Conservation (phyloP, 2,797 vertebrate genomes). For the Eupleurogrammus muticus region DNA sequence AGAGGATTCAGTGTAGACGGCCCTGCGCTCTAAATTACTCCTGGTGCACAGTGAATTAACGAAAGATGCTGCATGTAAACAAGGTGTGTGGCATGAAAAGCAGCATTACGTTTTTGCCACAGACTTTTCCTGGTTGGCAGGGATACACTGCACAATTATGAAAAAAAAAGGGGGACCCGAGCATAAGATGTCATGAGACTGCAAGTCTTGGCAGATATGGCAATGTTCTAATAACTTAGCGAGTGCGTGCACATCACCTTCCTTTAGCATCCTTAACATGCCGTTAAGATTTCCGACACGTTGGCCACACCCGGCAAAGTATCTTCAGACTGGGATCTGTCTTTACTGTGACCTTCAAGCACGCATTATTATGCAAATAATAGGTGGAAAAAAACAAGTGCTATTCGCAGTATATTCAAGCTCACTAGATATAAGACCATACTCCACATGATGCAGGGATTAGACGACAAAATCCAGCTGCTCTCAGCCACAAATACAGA, state of each 20-base stretch:
- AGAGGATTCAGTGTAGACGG: slow-evolving; percentile 37
- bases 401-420: not conserved
- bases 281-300: not conserved
- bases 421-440: slow-evolving; percentile 14
- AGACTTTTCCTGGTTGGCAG: slow-evolving; percentile 12
- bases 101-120: slow-evolving; percentile 24
- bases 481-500: slow-evolving; percentile 32
- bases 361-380: not conserved
- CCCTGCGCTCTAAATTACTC: slow-evolving; percentile 55
- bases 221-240: not conserved
- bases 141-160: slow-evolving; percentile 2
- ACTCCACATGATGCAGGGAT: slow-evolving; percentile 34
- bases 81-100: slow-evolving; percentile 52
- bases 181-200: not conserved
- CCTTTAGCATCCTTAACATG: not conserved
- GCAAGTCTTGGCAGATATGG: not conserved
- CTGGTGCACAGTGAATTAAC: slow-evolving; percentile 35
- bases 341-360: slow-evolving; percentile 44
- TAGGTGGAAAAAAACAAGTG: slow-evolving; percentile 10
- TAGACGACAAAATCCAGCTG: slow-evolving; percentile 40
- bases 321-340: not conserved
- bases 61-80: slow-evolving; percentile 57
- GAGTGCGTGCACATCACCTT: not conserved
- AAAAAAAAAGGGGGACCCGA: not conserved
- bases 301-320: too few species aligned